Evolutionary conservation across 1,140 invertebrate species (phyloP), one percentile per base, ranked within the genome.

Genomic region (Calephelis nemesis): DNA sequence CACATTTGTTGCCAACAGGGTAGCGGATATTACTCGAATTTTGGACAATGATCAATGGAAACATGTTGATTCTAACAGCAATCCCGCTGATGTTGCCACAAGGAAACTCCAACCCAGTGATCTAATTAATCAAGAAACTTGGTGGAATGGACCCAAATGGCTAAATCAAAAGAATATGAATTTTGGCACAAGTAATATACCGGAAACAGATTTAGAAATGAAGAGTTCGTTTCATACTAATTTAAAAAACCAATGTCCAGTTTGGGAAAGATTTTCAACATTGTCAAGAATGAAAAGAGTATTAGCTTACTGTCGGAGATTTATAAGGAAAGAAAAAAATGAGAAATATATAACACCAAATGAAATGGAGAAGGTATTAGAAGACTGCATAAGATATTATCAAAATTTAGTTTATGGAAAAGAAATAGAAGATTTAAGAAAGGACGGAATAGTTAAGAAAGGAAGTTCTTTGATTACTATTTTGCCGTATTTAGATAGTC

Each of bases 31-130:
- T 42, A 77, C 73, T 64, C 68, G 70, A 68, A 52, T 78, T 30
- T 42, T 81, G 58, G 75, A 78, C 71, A 74, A 76, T 48, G 70
- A 73, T 13, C 11, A 13, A 40, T 90, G 83, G 81, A 67, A 65
- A 39, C 77, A 90, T 74, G 81, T 91, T 19, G 10, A 49, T 13
- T 75, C 78, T 10, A 66, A 62, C 8, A 69, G 81, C 11, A 91
- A 92, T 69, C 83, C 89, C n/a, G 84, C 81, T 11, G 88, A 90
- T 67, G 71, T 77, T 39, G 85, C 82, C 6, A 82, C 88, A 30
- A 73, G 89, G 47, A 87, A 88, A 0, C 30, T 86, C 0, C 40
- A 68, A 62, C 52, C 74, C 15, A 15, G 19, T 9, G 72, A 77
- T 19, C 63, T 77, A 9, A 52, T 9, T n/a, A n/a, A 47, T 47